Conservation (phyloP, 1,140 invertebrate genomes). For the Anastatus disparis region DNA sequence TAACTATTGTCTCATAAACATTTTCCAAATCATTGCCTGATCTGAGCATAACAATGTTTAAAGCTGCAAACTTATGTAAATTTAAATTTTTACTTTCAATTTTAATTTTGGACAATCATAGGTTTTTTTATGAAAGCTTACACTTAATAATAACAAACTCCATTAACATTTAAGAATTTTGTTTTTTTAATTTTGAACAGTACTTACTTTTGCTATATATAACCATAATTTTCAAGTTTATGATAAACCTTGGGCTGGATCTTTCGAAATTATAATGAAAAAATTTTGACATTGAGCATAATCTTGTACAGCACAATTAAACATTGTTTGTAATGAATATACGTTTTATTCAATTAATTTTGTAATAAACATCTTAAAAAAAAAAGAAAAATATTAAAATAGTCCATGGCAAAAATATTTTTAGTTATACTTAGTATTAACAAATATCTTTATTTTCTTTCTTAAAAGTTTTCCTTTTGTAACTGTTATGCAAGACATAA, state of each 20-base stretch:
- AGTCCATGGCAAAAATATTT: too few species aligned
- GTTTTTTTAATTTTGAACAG: constrained; percentile 37
- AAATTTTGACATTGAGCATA: constrained; percentile 53
- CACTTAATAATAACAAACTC: constrained; percentile 16
- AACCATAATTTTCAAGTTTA: constrained; percentile 44
- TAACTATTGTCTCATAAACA: constrained; percentile 26
- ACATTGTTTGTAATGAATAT: constrained; percentile 58
- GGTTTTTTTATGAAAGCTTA: constrained; percentile 26
- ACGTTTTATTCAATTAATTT: constrained; percentile 65
- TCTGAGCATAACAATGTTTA: constrained; percentile 1
- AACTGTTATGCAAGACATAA: too few species aligned
- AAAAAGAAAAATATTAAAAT: constrained; percentile 14
- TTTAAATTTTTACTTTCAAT: constrained; percentile 37
- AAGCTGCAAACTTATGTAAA: constrained; percentile 28
- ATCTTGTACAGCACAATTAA: constrained; percentile 54
- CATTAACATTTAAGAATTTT: constrained; percentile 44
- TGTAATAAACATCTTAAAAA: constrained; percentile 57
- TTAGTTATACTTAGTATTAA: too few species aligned
- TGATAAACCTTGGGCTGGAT: constrained; percentile 53
- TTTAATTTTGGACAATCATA: constrained; percentile 24
- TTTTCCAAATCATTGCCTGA: constrained; percentile 34
- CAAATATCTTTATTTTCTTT: too few species aligned
- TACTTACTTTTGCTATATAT: constrained; percentile 45
- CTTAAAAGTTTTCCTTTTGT: too few species aligned
- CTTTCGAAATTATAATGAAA: constrained; percentile 54